Evolutionary conservation across 2,797 vertebrate species (phyloP), one percentile per base, ranked within the genome.

Genomic region (Pogoniulus pusillus): DNA sequence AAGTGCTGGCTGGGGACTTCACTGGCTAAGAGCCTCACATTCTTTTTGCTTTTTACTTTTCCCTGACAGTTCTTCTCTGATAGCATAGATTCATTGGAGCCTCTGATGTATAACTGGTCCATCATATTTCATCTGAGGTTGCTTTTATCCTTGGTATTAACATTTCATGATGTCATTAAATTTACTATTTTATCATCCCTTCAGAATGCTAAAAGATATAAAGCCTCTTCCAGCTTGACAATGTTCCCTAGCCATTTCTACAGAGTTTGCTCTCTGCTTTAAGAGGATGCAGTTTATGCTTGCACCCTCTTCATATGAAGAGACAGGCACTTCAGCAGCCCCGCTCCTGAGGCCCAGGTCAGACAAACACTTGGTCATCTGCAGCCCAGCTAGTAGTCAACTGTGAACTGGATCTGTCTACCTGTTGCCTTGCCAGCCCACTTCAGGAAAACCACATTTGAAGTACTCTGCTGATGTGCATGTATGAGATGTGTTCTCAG

Each of bases 91-190:
- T 89, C 54, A 68, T 9, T 80, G 58, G 54, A 78, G 14, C 27
- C 30, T 74, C 82, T 95, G 72, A 66, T 68, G 72, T 79, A 87
- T 75, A 90, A 37, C 79, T 71, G 39, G n/a, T 39, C 82, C 82
- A 54, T 90, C 59, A 16, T 93, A 60, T 86, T 91, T 90, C 72
- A 77, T 53, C 32, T 53, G 60, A 85, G 70, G 43, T 76, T 88
- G 77, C 88, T 94, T 90, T 91, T 87, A 82, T 91, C 43, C 26
- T 51, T 80, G 30, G 30, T 89, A 29, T 77, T 85, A 76, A 87
- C 63, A 34, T 69, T 87, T 93, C 51, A 75, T 51, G 15, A 34
- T 87, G 74, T 80, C 45, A 85, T 91, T 92, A 65, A 45, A 95
- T 85, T 83, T 76, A 79, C 64, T 70, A 34, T 89, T 90, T 84